Evolutionary conservation across 2,888 invertebrate genomes (phyloP), one percentile per base, ranked within the genome.

Genomic region (Slavum lentiscoides): DNA sequence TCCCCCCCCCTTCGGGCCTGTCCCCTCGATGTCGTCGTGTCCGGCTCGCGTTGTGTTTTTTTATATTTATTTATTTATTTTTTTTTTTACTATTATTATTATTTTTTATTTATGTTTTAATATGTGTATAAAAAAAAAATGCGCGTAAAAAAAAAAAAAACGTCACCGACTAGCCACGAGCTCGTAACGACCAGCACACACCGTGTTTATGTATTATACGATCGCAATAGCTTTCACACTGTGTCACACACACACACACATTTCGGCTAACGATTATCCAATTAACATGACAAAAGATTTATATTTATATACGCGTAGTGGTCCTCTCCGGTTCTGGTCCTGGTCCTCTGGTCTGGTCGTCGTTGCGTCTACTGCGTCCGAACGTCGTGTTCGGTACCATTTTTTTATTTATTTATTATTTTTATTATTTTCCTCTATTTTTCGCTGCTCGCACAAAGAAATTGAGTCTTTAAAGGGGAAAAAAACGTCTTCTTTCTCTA

Each of bases 251-350:
- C 59, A 58, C 55, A 67, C 55, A 39, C 21, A 61, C 30, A 70
- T 64, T 80, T 80, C 80, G 80, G 80, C 80, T 80, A 80, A 80
- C 80, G 70, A 72, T 80, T 72, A 64, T 80, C 80, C 80, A 80
- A 80, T 80, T 80, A 80, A 80, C 80, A 80, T 80, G 80, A 80
- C 80, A 80, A 80, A 80, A 72, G 80, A 72, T 80, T 77, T 77
- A 77, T 70, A 77, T 59, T 69, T 59, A 59, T 67, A 23, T 13
- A 49, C 9, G 15, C 43, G 74, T 37, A 37, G 37, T n/a, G n/a
- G 19, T 43, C 19, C 9, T 30, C 30, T 30, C 30, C 30, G 30
- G 30, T 30, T 30, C 30, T 30, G 30, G 30, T 30, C 4, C 30
- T 30, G 30, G 30, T 30, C 30, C 2, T 30, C 30, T n/a, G n/a